Conservation (phyloP, 2,888 invertebrate genomes). For the Chymomyza amoena region DNA sequence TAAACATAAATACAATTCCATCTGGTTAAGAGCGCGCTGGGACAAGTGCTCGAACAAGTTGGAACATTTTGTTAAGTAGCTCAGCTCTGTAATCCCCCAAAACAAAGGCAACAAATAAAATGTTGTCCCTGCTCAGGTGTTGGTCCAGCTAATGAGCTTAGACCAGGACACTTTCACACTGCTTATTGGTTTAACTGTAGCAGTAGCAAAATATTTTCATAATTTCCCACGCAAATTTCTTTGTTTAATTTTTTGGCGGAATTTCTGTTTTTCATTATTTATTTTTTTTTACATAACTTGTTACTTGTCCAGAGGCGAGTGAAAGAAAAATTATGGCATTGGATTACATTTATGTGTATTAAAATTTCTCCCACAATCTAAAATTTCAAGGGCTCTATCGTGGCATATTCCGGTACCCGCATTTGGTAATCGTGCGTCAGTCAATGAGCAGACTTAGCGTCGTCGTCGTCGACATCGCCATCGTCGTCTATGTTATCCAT, state of each 20-base stretch:
- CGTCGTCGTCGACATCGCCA: no score
- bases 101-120: conserved; percentile 19
- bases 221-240: conserved; percentile 25
- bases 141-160: conserved; percentile 36
- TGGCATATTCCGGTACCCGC: background rate
- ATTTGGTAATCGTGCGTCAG: background rate
- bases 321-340: conserved; percentile 53
- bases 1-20: background rate
- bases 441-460: background rate
- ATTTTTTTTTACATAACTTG: conserved; percentile 1
- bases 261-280: conserved; percentile 8
- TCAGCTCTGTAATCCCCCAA: conserved; percentile 43
- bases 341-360: conserved; percentile 46
- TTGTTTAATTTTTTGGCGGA: conserved; percentile 27
- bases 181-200: conserved; percentile 18
- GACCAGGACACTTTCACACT: conserved; percentile 24
- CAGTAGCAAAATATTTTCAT: conserved; percentile 33
- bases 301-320: conserved; percentile 11
- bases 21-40: background rate
- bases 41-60: background rate
- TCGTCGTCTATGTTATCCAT: background rate
- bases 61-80: conserved; percentile 28
- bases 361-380: conserved; percentile 54
- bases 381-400: conserved; percentile 25
- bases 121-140: conserved; percentile 26